Conservation (phyloP, 2,888 invertebrate species). For the Acronicta aceris region DNA sequence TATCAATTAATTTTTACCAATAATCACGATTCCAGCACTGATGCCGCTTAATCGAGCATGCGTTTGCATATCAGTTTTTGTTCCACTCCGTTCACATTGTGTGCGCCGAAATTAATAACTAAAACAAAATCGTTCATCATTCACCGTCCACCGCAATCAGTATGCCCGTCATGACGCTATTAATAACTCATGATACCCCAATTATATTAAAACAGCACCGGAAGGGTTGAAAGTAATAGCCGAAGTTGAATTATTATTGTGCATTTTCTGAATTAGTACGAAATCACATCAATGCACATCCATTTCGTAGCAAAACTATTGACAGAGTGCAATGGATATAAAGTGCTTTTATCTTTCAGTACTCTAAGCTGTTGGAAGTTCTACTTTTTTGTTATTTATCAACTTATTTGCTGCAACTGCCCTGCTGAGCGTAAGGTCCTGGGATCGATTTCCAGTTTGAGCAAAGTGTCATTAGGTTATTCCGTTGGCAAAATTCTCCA, state of each 20-base stretch:
- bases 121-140: slow-evolving; percentile 65
- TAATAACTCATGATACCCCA: slow-evolving; percentile 67
- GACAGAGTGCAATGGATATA: no score
- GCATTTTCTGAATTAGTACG: not conserved
- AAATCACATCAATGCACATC: not conserved
- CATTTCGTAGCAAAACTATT: no score
- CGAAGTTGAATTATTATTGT: not conserved
- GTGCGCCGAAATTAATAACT: slow-evolving; percentile 56
- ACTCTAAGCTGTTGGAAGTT: no score
- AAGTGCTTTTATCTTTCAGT: no score
- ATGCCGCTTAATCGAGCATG: slow-evolving; percentile 18
- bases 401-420: no score
- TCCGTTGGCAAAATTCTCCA: no score
- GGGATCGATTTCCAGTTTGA: no score
- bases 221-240: slow-evolving; percentile 32
- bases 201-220: slow-evolving; percentile 61
- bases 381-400: no score
- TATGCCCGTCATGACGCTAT: slow-evolving; percentile 58
- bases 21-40: slow-evolving; percentile 22
- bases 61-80: slow-evolving; percentile 39
- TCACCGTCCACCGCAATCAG: slow-evolving; percentile 56
- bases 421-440: no score
- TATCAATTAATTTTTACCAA: slow-evolving; percentile 1
- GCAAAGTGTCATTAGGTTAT: no score
- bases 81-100: slow-evolving; percentile 23